Conservation (phyloP, 2,797 vertebrate genomes). For the Hippopotamyrus pictus region DNA sequence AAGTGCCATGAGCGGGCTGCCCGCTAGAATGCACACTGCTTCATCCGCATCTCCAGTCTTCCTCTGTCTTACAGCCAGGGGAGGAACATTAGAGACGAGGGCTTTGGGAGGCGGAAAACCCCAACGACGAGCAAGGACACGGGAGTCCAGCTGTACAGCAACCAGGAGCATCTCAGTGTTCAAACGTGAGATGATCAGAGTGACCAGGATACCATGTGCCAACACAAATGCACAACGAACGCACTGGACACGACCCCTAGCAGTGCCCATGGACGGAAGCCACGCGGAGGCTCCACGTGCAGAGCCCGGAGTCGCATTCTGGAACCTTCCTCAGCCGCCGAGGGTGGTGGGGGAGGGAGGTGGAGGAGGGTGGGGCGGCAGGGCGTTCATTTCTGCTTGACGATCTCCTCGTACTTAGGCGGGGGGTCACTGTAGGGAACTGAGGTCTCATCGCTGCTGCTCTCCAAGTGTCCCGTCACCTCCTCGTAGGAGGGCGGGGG, state of each 20-base stretch:
- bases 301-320: not conserved
- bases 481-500: slow-evolving; percentile 82
- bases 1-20: not conserved
- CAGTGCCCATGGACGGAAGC: not conserved
- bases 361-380: not conserved
- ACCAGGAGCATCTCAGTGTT: not conserved
- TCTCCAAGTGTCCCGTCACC: slow-evolving; percentile 73
- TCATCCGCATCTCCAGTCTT: not conserved
- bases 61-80: slow-evolving; percentile 5
- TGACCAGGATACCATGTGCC: slow-evolving; percentile 11
- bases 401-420: slow-evolving; percentile 81
- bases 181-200: not conserved
- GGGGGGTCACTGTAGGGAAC: slow-evolving; percentile 71
- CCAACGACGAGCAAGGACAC: not conserved
- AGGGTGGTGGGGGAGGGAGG: accelerated
- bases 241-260: not conserved
- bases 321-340: not conserved
- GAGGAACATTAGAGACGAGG: not conserved
- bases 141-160: not conserved
- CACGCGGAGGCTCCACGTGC: not conserved
- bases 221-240: slow-evolving; percentile 10
- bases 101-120: not conserved
- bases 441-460: slow-evolving; percentile 67
- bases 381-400: slow-evolving; percentile 53
- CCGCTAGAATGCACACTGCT: not conserved